Conservation (phyloP, 2,113 vertebrate species). For the Bombycilla garrulus region DNA sequence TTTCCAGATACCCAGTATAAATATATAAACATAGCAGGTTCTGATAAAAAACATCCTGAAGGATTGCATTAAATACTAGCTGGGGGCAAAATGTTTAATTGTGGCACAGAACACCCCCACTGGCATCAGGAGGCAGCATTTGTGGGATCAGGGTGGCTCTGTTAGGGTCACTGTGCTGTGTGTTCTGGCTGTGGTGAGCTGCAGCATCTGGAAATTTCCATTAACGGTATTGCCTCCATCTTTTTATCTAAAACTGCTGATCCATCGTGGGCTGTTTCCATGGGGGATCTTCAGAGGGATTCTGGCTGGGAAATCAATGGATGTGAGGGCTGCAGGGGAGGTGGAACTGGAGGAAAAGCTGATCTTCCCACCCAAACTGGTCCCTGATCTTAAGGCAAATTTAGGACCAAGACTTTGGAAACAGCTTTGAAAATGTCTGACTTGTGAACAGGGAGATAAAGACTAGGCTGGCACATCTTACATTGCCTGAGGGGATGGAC, state of each 20-base stretch:
- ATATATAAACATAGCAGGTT: background rate
- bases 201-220: background rate
- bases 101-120: accelerated
- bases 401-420: background rate
- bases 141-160: accelerated
- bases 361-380: background rate
- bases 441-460: background rate
- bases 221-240: background rate
- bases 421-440: background rate
- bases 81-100: background rate
- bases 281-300: background rate
- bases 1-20: background rate
- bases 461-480: background rate
- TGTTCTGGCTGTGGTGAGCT: background rate
- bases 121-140: background rate
- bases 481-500: background rate
- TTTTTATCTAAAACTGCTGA: background rate
- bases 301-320: background rate
- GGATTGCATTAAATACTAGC: background rate
- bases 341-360: background rate
- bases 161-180: background rate
- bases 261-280: background rate
- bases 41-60: background rate
- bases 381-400: background rate
- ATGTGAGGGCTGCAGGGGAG: background rate